Evolutionary conservation across 2,888 invertebrate species (phyloP), one percentile per base, ranked within the genome.

Genomic region (Bombylius major): DNA sequence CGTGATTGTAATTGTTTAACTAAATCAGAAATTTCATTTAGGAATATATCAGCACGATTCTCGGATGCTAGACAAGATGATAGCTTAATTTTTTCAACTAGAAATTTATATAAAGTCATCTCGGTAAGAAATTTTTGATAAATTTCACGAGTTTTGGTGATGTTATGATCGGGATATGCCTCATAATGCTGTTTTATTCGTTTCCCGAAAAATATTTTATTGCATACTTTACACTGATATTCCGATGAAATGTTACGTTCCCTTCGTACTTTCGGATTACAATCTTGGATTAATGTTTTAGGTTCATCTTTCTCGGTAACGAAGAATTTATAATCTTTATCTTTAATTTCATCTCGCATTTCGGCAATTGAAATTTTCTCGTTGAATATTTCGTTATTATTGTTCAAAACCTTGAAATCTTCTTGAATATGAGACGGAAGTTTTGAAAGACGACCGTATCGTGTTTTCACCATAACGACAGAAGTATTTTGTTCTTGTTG

Each of bases 1-100:
- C 73, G 66, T 47, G 69, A 54, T 52, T 72, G 71, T 47, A 73
- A 53, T 58, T 73, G 72, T 58, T 67, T 66, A 3, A 72, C 67
- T 8, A 73, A 65, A 58, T 73, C 72, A 6, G 71, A 69, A 1
- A 73, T 61, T 61, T 73, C 71, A 50, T 64, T 65, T 11, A 73
- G 58, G 56, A 73, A 71, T 0, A 72, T 60, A 60, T 71, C 70
- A 31, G 70, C 69, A 7, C 70, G 70, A 58, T 73, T 69, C 39
- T 72, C 72, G 6, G 5, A 5, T 14, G 14, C 8, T 56, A 71
- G 71, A 42, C 65, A 65, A 6, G 71, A 65, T 4, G 66, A 62
- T 32, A 64, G 63, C 56, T 73, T 70, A 7, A 73, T 60, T 59
- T 73, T 71, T 9, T 63, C 62, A 1, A 69, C 68, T 1, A 73